A percentile compares a stretch with the other conserved stretches of the same genome.
phyloP scores from a whole-genome alignment of 2,888 invertebrate species.

The Geotrupes spiniger region DNA sequence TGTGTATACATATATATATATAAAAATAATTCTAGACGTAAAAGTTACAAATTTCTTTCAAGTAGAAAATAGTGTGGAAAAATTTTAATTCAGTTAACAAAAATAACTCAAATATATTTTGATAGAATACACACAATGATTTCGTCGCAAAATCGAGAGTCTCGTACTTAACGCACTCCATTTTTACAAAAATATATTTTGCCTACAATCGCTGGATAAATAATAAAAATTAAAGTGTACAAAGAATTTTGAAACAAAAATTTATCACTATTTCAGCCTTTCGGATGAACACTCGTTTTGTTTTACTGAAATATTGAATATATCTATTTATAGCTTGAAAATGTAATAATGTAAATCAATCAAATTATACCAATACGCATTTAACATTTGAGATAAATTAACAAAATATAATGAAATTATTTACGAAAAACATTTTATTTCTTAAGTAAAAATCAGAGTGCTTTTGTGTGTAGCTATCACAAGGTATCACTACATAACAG shows the following conservation, averaged over 20 bases:
- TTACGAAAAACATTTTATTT: slow-evolving; percentile 1
- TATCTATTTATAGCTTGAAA: too few species aligned
- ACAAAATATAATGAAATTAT: not conserved
- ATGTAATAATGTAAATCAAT: too few species aligned
- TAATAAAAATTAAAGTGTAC: too few species aligned
- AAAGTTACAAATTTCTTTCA: too few species aligned
- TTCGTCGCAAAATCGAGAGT: not conserved
- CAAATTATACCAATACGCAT: too few species aligned
- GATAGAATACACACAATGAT: slow-evolving; percentile 4
- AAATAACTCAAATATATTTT: not conserved
- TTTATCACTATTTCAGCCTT: too few species aligned
- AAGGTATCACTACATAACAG: slow-evolving; percentile 39
- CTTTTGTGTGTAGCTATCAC: slow-evolving; percentile 31
- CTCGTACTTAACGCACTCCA: slow-evolving; percentile 4
- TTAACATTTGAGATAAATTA: too few species aligned
- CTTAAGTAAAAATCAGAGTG: slow-evolving; percentile 20
- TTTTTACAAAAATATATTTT: slow-evolving; percentile 5
- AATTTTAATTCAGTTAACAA: not conserved
- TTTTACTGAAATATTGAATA: too few species aligned
- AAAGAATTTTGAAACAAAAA: too few species aligned
- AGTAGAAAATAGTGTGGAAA: too few species aligned
- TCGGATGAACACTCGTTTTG: too few species aligned
- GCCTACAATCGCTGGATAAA: too few species aligned
- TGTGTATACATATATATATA: slow-evolving; percentile 1
- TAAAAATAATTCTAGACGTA: slow-evolving; percentile 12